Percentiles rank a stretch among this genome's conserved stretches.
These are phyloP conservation scores for Acleris emargana DNA, from an alignment of 2,888 invertebrate species.

Conservation along the genomic window DNA sequence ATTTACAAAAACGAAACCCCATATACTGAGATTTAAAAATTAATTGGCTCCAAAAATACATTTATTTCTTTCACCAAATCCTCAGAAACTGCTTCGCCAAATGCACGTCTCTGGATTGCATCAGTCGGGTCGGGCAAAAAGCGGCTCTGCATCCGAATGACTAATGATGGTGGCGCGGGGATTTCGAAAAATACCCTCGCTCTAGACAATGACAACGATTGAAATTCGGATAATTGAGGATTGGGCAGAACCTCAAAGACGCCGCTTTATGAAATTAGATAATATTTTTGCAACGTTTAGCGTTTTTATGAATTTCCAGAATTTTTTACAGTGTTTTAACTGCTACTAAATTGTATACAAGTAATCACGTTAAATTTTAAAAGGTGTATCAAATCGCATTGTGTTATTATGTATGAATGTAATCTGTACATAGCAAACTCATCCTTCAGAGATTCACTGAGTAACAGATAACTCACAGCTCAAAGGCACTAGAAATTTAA, in stretches of 20 bases:
- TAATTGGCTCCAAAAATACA: constrained; percentile 25
- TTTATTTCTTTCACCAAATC: constrained; percentile 40
- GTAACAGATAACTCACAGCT: too few species aligned
- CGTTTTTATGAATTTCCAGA: constrained; percentile 20
- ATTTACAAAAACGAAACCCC: neutral
- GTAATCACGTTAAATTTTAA: neutral
- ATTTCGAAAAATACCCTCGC: constrained; percentile 69
- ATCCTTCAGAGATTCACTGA: too few species aligned
- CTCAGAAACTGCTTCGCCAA: constrained; percentile 44
- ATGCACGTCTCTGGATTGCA: constrained; percentile 59
- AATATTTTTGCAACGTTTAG: constrained; percentile 25
- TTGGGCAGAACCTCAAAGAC: constrained; percentile 48
- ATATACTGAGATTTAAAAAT: constrained; percentile 11
- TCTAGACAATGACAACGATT: constrained; percentile 64
- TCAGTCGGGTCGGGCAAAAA: constrained; percentile 62
- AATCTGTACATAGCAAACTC: too few species aligned
- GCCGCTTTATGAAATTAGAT: constrained; percentile 41
- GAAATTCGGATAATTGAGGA: constrained; percentile 64
- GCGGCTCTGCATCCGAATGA: constrained; percentile 64
- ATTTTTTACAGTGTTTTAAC: neutral
- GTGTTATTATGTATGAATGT: too few species aligned
- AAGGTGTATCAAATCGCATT: neutral
- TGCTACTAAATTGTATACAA: neutral
- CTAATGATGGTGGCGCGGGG: constrained; percentile 68
- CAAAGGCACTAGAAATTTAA: too few species aligned